phyloP scores from a whole-genome alignment of 2,888 invertebrate species.

The Leucophenga montana region DNA sequence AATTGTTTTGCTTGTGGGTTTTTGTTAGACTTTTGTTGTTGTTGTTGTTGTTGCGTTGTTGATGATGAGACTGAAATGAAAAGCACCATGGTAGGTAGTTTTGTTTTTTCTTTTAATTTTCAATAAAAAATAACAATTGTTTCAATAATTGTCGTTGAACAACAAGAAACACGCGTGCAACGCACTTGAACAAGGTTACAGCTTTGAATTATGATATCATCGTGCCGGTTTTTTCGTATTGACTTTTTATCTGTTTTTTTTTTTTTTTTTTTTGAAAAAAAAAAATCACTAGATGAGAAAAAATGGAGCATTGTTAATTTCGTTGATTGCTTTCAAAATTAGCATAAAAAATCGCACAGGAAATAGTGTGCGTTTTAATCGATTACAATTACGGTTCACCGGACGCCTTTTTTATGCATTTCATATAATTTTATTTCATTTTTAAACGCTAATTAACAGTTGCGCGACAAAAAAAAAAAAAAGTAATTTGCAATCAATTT shows the following conservation, averaged over 20 bases:
- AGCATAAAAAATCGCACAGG: no score
- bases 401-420: no score
- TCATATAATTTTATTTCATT: neutral
- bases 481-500: neutral
- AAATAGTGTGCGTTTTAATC: no score
- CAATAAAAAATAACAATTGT: constrained; percentile 47
- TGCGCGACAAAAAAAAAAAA: no score
- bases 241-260: neutral
- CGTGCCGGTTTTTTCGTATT: neutral
- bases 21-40: constrained; percentile 37
- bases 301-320: neutral
- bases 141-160: constrained; percentile 44
- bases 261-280: constrained; percentile 1
- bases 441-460: constrained; percentile 15
- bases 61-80: constrained; percentile 45
- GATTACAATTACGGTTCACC: no score
- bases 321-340: no score
- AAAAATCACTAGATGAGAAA: neutral
- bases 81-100: constrained; percentile 43
- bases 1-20: constrained; percentile 34
- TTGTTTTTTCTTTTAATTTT: constrained; percentile 27
- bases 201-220: neutral
- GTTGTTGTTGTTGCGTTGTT: constrained; percentile 18
- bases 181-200: constrained; percentile 52
- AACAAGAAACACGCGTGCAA: constrained; percentile 45